These are phyloP conservation scores for Hippocampus mohnikei DNA, from an alignment of 2,113 vertebrate species.

Conservation along the genomic window DNA sequence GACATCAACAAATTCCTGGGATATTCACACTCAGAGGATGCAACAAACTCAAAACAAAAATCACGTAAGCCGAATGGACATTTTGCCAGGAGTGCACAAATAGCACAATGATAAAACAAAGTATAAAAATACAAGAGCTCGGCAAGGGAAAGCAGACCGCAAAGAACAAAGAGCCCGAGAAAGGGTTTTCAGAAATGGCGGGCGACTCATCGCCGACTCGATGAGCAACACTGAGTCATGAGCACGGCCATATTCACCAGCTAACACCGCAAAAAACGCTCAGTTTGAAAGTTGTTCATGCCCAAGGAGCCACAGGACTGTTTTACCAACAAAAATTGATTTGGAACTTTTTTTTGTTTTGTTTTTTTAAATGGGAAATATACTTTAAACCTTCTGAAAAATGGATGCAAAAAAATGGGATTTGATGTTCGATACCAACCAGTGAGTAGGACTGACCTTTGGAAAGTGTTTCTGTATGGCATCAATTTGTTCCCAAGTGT, in stretches of 20 bases:
- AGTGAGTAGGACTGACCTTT: conserved; percentile 40
- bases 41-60: conserved; percentile 22
- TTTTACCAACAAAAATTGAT: neutral
- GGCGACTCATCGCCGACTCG: conserved; percentile 62
- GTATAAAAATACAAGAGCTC: conserved; percentile 5
- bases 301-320: conserved; percentile 42
- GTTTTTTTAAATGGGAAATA: conserved; percentile 8
- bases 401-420: conserved; percentile 37
- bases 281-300: conserved; percentile 50
- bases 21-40: conserved; percentile 14
- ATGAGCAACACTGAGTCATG: conserved; percentile 78
- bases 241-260: conserved; percentile 58
- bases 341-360: neutral
- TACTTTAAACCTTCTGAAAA: conserved; percentile 36
- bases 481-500: neutral
- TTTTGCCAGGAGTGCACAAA: neutral
- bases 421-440: conserved; percentile 41
- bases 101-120: neutral
- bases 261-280: conserved; percentile 42
- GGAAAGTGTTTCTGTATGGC: conserved; percentile 15
- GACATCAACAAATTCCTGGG: conserved; percentile 13
- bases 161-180: conserved; percentile 55
- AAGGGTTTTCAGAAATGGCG: conserved; percentile 65
- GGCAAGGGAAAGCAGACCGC: conserved; percentile 24
- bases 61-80: neutral